Evolutionary conservation across 2,888 invertebrate genomes (phyloP), one percentile per base, ranked within the genome.

Genomic region (Pantelozetes paolii): DNA sequence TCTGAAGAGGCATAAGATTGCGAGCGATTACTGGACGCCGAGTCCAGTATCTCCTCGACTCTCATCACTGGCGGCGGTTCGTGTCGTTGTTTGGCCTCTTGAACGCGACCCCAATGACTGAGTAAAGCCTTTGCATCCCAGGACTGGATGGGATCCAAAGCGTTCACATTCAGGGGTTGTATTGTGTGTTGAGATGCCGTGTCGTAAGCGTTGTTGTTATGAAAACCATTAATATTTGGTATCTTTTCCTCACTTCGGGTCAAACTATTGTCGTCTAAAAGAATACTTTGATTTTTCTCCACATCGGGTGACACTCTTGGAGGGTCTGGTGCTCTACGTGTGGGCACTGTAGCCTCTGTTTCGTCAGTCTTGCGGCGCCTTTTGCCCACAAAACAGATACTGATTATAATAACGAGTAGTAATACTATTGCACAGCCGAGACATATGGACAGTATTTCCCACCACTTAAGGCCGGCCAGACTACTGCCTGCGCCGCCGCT

Each of bases 161-260:
- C 79, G 79, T 2, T 79, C 75, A 72, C 84, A 83, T 59, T 84
- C 82, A 0, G 80, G 77, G 42, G 48, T 72, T 72, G 40, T 40
- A 57, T 23, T 5, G 36, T 79, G 76, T n/a, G 78, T 77, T 67
- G 15, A 79, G 78, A 32, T n/a, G 45, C 23, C 15, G 69, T 59
- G 36, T 59, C 23, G 28, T 40, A 57, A 5, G 20, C 36, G 32
- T 20, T 45, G 23, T 32, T 40, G 23, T 42, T 26, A 9, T 71
- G 45, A 23, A 30, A 20, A 30, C 36, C 45, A 71, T 71, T 42
- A 2, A 48, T 6, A 23, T 62, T 62, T 30, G 62, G 62, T 26
- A 62, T 57, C 26, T 72, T 42, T 15, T 69, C 73, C 9, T 28
- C 69, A 20, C 67, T 69, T 13, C 50, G 45, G 6, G 69, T 69